phyloP scores from a whole-genome alignment of 2,113 vertebrate species.

The Prionailurus viverrinus region DNA sequence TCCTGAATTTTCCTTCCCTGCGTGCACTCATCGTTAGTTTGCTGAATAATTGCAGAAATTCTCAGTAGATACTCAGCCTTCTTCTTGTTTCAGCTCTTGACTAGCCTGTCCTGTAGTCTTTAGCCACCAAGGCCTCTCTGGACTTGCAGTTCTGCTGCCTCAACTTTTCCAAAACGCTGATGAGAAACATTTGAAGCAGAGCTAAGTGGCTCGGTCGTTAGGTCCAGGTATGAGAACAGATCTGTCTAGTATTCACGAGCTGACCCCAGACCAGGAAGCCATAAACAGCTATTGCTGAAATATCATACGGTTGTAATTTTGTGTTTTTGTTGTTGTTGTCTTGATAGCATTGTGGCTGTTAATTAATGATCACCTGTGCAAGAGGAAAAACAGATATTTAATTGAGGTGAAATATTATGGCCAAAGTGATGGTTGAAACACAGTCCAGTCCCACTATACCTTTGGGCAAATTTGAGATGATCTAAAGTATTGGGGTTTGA shows the following conservation, averaged over 20 bases:
- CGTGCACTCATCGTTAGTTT: neutral
- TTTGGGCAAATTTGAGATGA: neutral
- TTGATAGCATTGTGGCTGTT: neutral
- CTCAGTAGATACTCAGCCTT: too few species aligned
- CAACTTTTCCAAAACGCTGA: neutral
- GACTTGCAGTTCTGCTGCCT: neutral
- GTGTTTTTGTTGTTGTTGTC: neutral
- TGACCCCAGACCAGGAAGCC: neutral
- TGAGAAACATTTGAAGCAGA: neutral
- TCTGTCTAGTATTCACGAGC: too few species aligned
- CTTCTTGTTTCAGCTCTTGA: neutral
- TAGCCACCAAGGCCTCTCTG: neutral
- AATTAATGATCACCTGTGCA: neutral
- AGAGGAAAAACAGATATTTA: neutral
- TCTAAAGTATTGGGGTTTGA: neutral
- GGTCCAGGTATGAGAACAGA: neutral
- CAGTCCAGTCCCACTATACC: neutral
- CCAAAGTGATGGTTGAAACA: neutral
- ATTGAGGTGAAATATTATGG: neutral
- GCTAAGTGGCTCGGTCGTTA: neutral
- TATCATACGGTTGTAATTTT: neutral
- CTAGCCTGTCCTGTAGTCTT: neutral
- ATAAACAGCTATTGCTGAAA: neutral
- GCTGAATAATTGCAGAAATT: neutral
- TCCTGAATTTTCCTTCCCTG: fast-evolving